These are phyloP conservation scores for Patiria miniata DNA, from an alignment of 35 echinoderm and acorn worm species.

Conservation along the genomic window DNA sequence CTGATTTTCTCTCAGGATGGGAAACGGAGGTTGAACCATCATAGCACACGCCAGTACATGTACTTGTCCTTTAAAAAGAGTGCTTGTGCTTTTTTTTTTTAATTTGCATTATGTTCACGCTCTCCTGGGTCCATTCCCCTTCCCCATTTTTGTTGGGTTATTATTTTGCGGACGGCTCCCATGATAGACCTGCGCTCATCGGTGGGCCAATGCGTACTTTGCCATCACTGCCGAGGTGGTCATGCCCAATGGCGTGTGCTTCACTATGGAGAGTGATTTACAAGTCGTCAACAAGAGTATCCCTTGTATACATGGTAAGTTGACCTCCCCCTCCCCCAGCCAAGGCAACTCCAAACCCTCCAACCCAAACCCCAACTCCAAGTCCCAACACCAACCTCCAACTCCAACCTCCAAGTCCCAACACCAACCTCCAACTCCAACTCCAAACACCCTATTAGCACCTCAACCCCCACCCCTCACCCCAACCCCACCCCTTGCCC, in stretches of 20 bases:
- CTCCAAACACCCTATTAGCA: no score
- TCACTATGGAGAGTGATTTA: conserved; percentile 72
- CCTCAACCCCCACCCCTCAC: no score
- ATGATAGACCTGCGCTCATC: conserved; percentile 89
- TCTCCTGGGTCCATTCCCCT: background rate
- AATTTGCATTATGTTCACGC: conserved; percentile 13
- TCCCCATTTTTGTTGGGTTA: background rate
- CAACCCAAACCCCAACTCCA: no score
- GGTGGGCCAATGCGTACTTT: conserved; percentile 93
- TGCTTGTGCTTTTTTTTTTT: background rate
- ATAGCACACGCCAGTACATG: no score
- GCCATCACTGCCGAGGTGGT: conserved; percentile 63
- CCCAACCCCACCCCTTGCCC: no score
- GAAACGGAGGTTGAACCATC: no score
- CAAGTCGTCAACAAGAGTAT: conserved; percentile 77
- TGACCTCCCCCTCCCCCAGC: background rate
- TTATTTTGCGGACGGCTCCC: background rate
- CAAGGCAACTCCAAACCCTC: no score
- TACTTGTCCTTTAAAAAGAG: no score
- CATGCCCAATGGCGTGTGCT: conserved; percentile 92
- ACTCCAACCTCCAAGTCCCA: no score
- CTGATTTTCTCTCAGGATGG: no score
- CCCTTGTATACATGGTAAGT: conserved; percentile 87
- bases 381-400: no score
- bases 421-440: no score